Conservation (phyloP, 2,113 vertebrate species). For the Lophura nycthemera region DNA sequence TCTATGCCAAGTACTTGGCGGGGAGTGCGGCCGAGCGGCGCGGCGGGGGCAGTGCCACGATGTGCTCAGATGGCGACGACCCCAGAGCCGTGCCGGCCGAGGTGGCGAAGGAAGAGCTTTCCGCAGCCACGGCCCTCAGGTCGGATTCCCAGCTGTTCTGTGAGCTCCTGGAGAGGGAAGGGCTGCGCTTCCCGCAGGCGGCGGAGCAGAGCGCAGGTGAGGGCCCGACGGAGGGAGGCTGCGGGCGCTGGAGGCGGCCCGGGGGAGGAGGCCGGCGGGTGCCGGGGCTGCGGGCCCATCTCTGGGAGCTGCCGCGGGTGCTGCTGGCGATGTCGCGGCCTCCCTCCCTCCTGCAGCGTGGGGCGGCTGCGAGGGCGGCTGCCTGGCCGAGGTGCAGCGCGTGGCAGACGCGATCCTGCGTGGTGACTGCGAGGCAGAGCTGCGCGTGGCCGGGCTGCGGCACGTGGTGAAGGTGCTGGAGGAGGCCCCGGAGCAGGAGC, state of each 20-base stretch:
- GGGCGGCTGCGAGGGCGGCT: constrained; percentile 76
- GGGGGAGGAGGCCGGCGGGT: neutral
- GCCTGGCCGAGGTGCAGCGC: constrained; percentile 79
- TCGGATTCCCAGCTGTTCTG: constrained; percentile 74
- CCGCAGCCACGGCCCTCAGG: neutral
- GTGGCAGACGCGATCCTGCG: constrained; percentile 83
- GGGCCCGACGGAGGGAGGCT: neutral
- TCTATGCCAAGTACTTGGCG: constrained; percentile 82
- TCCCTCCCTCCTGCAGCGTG: constrained; percentile 61
- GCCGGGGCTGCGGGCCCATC: neutral
- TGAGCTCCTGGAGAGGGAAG: constrained; percentile 84
- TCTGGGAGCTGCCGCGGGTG: neutral
- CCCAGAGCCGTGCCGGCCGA: constrained; percentile 24
- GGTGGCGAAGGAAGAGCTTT: constrained; percentile 77
- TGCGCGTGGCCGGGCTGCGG: constrained; percentile 81
- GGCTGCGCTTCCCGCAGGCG: constrained; percentile 74
- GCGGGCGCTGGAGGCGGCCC: neutral
- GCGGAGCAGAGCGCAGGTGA: constrained; percentile 84
- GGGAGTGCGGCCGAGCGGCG: constrained; percentile 61
- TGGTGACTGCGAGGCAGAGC: constrained; percentile 71
- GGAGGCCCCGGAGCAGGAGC: constrained; percentile 72
- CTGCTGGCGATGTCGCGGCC: neutral
- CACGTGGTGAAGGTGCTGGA: constrained; percentile 83
- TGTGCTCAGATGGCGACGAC: neutral
- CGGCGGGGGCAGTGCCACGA: neutral